Conservation (phyloP, 1,140 invertebrate species). For the Carposina sasakii region DNA sequence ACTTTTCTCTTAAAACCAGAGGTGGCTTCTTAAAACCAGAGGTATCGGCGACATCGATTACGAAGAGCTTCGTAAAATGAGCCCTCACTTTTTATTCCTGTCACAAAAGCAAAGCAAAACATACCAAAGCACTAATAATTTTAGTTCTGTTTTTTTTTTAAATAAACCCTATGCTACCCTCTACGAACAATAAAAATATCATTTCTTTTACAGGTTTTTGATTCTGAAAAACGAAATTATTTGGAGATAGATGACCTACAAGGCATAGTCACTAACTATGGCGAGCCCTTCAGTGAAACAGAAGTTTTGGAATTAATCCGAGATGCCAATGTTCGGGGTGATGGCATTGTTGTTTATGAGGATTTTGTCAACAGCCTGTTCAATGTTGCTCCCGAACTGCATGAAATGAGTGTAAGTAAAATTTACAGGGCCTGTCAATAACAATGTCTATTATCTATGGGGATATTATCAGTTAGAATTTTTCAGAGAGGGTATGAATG, state of each 20-base stretch:
- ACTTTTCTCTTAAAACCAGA: no score
- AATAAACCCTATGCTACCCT: no score
- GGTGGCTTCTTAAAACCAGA: no score
- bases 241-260: constrained; percentile 53
- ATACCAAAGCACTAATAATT: no score
- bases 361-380: constrained; percentile 58
- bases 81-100: no score
- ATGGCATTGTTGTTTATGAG: constrained; percentile 55
- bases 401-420: constrained; percentile 38
- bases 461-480: background rate
- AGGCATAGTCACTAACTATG: constrained; percentile 42
- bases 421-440: background rate
- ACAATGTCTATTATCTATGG: background rate
- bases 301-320: constrained; percentile 49
- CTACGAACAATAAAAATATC: no score
- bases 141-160: no score
- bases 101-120: no score
- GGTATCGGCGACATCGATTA: no score
- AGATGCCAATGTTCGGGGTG: constrained; percentile 58
- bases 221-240: constrained; percentile 53
- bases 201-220: constrained; percentile 45
- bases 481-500: no score
- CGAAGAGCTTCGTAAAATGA: no score
- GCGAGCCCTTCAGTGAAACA: constrained; percentile 35
- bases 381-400: constrained; percentile 49